A percentile compares a stretch with the other conserved stretches of the same genome.
Evolutionary conservation across 2,113 vertebrate genomes (phyloP).

Genomic region (Helogale parvula): DNA sequence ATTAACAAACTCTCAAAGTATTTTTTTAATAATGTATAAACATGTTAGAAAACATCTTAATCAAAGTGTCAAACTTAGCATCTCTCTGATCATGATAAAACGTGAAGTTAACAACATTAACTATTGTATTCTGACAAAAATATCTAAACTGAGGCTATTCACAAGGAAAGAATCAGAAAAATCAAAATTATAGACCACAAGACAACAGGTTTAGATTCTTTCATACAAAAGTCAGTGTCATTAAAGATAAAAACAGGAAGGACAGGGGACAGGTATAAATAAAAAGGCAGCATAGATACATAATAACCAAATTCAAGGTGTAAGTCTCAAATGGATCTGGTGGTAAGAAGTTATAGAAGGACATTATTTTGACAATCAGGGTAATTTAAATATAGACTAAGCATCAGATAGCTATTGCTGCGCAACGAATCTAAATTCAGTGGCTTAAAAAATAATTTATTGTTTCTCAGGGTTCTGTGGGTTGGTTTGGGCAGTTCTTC

Average conservation of each 20-base stretch:
- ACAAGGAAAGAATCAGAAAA: neutral
- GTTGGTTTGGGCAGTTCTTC: neutral
- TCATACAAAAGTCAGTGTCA: neutral
- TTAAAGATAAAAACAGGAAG: neutral
- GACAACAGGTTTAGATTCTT: neutral
- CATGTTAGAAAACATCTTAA: neutral
- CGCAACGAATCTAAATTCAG: neutral
- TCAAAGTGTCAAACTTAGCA: neutral
- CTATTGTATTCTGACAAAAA: neutral
- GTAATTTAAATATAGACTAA: neutral
- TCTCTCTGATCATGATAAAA: neutral
- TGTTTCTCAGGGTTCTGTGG: neutral
- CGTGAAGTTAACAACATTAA: neutral
- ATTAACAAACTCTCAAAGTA: neutral
- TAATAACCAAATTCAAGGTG: neutral
- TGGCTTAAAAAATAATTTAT: neutral
- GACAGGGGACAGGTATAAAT: neutral
- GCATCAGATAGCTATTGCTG: neutral
- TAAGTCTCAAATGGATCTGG: neutral
- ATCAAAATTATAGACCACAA: neutral
- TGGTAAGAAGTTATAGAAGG: neutral
- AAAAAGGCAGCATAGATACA: neutral
- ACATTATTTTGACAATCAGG: neutral
- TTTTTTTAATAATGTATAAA: neutral
- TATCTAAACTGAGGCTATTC: neutral